Percentiles rank a stretch among this genome's conserved stretches.
Conservation (phyloP, 2,888 invertebrate genomes). For the Chorisops tibialis region DNA sequence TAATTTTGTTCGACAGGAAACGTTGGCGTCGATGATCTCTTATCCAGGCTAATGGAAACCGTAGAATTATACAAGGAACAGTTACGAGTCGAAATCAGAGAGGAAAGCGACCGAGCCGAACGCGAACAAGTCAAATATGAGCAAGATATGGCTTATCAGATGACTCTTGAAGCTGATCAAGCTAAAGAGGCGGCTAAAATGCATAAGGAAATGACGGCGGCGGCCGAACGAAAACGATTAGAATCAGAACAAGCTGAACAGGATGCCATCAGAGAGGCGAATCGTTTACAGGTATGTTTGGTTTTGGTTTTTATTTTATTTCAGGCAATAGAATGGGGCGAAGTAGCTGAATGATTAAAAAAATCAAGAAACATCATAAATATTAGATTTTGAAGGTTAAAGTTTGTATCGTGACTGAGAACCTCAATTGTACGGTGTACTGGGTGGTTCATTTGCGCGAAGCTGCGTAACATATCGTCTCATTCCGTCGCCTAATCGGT, state of each 20-base stretch:
- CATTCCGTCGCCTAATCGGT: no score
- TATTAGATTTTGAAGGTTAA: background rate
- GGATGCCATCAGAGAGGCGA: slow-evolving; percentile 72
- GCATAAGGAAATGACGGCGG: slow-evolving; percentile 64
- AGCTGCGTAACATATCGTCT: no score
- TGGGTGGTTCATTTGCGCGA: no score
- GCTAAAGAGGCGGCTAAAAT: slow-evolving; percentile 85
- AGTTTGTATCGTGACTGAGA: no score
- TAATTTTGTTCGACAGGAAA: slow-evolving; percentile 52
- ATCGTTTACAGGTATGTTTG: slow-evolving; percentile 43
- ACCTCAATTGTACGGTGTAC: no score
- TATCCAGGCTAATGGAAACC: slow-evolving; percentile 82
- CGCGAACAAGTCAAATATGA: slow-evolving; percentile 86
- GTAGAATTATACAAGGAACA: slow-evolving; percentile 81
- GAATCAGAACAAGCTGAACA: slow-evolving; percentile 69
- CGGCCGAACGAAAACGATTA: slow-evolving; percentile 67
- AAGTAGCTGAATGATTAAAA: background rate
- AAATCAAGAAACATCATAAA: background rate
- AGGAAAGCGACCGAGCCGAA: slow-evolving; percentile 85
- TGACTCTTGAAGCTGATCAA: slow-evolving; percentile 72
- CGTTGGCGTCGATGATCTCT: slow-evolving; percentile 83
- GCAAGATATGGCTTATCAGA: slow-evolving; percentile 91
- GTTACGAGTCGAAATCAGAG: slow-evolving; percentile 69
- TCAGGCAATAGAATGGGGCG: no score
- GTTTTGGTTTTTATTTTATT: background rate